Evolutionary conservation across 2,888 invertebrate species (phyloP), one percentile per base, ranked within the genome.

Genomic region (Phragmatobia fuliginosa): DNA sequence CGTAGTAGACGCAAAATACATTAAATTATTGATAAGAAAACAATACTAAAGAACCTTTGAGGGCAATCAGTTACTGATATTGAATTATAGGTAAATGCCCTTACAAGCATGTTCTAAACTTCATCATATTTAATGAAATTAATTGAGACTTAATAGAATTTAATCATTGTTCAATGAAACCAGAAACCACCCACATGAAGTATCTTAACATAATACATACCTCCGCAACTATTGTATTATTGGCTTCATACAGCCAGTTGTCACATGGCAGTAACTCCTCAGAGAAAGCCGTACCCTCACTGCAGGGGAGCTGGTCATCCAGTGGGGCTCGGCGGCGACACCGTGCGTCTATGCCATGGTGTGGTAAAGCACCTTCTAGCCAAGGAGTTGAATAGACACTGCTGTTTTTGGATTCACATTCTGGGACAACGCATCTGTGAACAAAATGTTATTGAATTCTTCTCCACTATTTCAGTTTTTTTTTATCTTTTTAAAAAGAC

Each of bases 381-480:
- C 95, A 95, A 2, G 83, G 11, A 0, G 93, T 88, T 0, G 75
- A 79, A 87, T 86, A 94, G 41, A 83, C 84, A 0, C 90, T 86
- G 73, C 87, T 91, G 87, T 92, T 92, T 10, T 75, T n/a, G 0
- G 84, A 66, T 81, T 95, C 95, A 77, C 95, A 95, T 66, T 94
- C 94, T 21, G 94, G 89, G 25, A 95, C 88, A 71, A 91, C 83
- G 76, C 95, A 95, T 84, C 95, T 95, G 86, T 1, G 77, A 28
- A 83, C 59, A 67, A 38, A 0, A n/a, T n/a, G n/a, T n/a, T n/a
- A n/a, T n/a, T n/a, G n/a, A n/a, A n/a, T n/a, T n/a, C n/a, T n/a
- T n/a, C n/a, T n/a, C n/a, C n/a, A n/a, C n/a, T n/a, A n/a, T n/a
- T n/a, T n/a, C n/a, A n/a, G n/a, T n/a, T n/a, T n/a, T n/a, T n/a